Evolutionary conservation across 1,140 invertebrate species (phyloP), one percentile per base, ranked within the genome.

Genomic region (Cyclargus thomasi): DNA sequence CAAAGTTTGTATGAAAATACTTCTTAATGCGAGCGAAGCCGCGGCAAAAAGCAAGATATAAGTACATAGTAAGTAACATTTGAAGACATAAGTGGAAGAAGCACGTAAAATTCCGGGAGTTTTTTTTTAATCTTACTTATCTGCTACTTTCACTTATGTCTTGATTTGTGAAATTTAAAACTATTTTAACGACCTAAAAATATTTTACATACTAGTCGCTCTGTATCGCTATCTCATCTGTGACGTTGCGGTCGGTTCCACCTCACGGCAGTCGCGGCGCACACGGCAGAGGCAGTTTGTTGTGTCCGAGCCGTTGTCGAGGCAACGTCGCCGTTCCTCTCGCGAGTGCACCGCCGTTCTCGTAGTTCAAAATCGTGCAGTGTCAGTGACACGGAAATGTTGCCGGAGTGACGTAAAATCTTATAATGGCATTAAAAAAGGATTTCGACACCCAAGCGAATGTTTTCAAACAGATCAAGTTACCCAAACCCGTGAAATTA

Each of bases 391-490:
- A 79, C 77, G 75, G 74, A 83, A 81, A 86, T 86, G 82, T 77
- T 80, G 72, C 75, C 70, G 73, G 70, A 71, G 77, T 83, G 78
- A 79, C 73, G 67, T 67, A 75, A 81, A 68, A 64, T 67, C 67
- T 69, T 82, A 86, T 79, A 77, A 90, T 90, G 87, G 87, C 85
- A 76, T 77, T 88, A 76, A 90, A 90, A 83, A 90, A 87, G 74
- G 86, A 90, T 85, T 85, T 84, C 78, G 86, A 88, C 71, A 67
- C 85, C 20, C 79, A 82, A 47, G 79, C 76, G 67, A 90, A 78
- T 78, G 81, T 87, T 75, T 86, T 88, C 75, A 90, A 88, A 72
- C 80, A 77, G 70, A 85, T 89, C 53, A 90, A 89, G 70, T 68
- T 88, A 18, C 85, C 85, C 4, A 90, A 88, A 76, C 72, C 75